Percentiles rank a stretch among this genome's conserved stretches.
These are phyloP conservation scores for Oryctolagus cuniculus DNA, from an alignment of 2,113 vertebrate species.

Conservation along the genomic window DNA sequence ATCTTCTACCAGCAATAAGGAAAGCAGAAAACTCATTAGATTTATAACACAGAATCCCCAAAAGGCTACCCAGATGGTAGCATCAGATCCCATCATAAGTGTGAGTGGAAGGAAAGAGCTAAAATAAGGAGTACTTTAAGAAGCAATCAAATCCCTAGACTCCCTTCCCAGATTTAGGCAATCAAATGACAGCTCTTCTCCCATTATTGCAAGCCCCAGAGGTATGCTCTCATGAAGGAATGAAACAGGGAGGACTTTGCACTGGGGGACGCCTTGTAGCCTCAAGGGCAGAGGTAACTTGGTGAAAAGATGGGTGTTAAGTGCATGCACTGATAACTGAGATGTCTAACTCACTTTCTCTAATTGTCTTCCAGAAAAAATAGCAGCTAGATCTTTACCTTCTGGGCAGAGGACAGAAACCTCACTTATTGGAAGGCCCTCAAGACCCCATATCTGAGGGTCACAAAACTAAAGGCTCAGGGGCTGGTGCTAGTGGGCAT, in stretches of 20 bases:
- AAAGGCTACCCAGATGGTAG: background rate
- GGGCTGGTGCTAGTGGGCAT: no score
- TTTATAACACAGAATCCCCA: conserved; percentile 41
- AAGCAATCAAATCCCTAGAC: background rate
- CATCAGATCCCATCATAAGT: background rate
- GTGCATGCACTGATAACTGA: background rate
- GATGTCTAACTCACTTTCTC: background rate
- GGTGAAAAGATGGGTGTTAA: background rate
- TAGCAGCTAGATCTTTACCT: background rate
- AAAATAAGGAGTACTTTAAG: conserved; percentile 5
- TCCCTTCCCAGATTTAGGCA: background rate
- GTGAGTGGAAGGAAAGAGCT: background rate
- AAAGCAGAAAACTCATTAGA: conserved; percentile 31
- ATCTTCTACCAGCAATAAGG: background rate
- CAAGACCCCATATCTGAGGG: background rate
- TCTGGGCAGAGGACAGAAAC: background rate
- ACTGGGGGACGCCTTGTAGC: background rate
- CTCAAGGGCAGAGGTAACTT: background rate
- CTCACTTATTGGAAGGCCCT: background rate
- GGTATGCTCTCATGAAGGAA: background rate
- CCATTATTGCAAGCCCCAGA: background rate
- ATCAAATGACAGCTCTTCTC: background rate
- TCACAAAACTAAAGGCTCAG: background rate
- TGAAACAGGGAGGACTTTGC: background rate
- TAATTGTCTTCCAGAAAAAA: background rate